Evolutionary conservation across 2,113 vertebrate species (phyloP).

Genomic region (Eubucco bourcierii): DNA sequence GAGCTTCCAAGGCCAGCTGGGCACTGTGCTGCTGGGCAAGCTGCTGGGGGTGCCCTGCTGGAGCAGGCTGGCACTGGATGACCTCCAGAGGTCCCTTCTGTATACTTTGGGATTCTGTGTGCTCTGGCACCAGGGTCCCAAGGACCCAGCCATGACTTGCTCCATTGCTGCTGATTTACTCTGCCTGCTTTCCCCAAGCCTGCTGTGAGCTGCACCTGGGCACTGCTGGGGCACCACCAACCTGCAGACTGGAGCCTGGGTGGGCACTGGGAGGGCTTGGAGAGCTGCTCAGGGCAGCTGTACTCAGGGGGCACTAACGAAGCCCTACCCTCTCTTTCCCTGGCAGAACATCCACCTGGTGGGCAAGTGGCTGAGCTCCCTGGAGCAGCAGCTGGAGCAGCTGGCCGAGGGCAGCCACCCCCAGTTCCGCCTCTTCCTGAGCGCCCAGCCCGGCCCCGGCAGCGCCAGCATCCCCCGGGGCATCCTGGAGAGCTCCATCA

Average conservation of each 20-base stretch:
- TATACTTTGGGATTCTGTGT: too few relatives aligned
- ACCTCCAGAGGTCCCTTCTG: too few relatives aligned
- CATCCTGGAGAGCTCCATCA: constrained; percentile 93
- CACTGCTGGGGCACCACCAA: background rate
- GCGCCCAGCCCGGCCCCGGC: constrained; percentile 87
- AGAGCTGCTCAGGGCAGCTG: background rate
- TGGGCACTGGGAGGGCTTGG: background rate
- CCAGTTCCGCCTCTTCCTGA: constrained; percentile 88
- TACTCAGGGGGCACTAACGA: background rate
- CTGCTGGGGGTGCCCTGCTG: too few relatives aligned
- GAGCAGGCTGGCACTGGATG: background rate
- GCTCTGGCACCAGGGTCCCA: background rate
- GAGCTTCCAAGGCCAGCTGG: too few relatives aligned
- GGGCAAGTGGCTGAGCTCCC: constrained; percentile 86
- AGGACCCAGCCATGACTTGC: background rate
- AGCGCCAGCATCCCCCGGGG: constrained; percentile 92
- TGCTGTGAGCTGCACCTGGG: background rate
- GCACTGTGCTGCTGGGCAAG: too few relatives aligned
- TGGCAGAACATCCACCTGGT: constrained; percentile 94
- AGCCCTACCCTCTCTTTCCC: background rate
- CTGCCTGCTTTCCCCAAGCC: background rate
- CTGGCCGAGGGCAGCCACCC: constrained; percentile 79
- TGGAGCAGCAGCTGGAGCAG: constrained; percentile 93
- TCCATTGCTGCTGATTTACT: background rate
- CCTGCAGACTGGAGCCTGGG: background rate